Percentiles rank a stretch among this genome's conserved stretches.
These are phyloP conservation scores for Achatina immaculata DNA, from an alignment of 1,140 invertebrate genomes.

Conservation along the genomic window DNA sequence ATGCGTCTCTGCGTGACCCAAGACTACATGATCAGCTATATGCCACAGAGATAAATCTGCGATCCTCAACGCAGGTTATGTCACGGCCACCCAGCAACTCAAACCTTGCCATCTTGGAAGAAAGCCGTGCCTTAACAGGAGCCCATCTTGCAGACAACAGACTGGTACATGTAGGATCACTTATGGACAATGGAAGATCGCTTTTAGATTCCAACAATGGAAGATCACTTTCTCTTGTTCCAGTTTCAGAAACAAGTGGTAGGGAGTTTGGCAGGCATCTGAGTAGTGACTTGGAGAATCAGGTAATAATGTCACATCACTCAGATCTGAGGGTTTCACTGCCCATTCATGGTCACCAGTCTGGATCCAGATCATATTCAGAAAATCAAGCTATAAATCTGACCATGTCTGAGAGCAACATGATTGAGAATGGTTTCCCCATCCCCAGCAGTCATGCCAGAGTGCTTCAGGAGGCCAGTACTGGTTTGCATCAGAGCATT, in stretches of 20 bases:
- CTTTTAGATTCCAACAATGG: not conserved
- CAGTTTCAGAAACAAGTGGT: not conserved
- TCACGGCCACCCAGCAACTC: constrained; percentile 51
- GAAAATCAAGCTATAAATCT: constrained; percentile 24
- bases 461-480: not conserved
- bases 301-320: not conserved
- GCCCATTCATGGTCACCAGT: not conserved
- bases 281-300: not conserved
- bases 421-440: not conserved
- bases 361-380: constrained; percentile 1
- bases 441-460: not conserved
- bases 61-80: constrained; percentile 39
- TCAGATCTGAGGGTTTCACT: not conserved
- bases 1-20: constrained; percentile 50
- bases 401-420: not conserved
- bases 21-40: constrained; percentile 53
- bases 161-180: not conserved
- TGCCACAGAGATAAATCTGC: constrained; percentile 38
- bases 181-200: not conserved
- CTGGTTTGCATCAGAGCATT: not conserved
- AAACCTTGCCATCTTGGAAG: constrained; percentile 59
- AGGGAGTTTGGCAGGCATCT: not conserved
- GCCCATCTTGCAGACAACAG: constrained; percentile 27
- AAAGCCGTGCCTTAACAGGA: constrained; percentile 57
- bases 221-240: not conserved